Evolutionary conservation across 2,888 invertebrate genomes (phyloP), one percentile per base, ranked within the genome.

Genomic region (Chrysolina oricalcia): DNA sequence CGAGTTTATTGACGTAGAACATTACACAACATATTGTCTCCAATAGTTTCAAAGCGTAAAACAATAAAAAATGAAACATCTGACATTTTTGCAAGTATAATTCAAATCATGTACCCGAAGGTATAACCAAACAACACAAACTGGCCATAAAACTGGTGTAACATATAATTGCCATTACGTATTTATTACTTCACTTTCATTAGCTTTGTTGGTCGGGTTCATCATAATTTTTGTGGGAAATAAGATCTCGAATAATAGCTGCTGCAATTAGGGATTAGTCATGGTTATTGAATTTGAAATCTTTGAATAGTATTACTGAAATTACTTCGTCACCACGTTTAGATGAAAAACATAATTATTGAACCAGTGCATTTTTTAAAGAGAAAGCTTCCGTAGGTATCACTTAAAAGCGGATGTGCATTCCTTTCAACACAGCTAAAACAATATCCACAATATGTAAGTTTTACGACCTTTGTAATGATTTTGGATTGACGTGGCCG

Each of bases 121-220:
- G 15, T 46, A 35, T 59, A 27, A 27, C 9, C 13, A 35, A 23
- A 59, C 27, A 59, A 59, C 27, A 10, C 19, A 23, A n/a, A 59
- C 27, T 27, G 59, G 15, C 1, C 21, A 23, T 23, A 23, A 56
- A 56, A 59, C 59, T 59, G 35, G 59, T 59, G 59, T 59, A 71
- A 46, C 19, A 23, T 19, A 41, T 35, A 53, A 43, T 65, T 41
- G 48, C 64, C 23, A 71, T 71, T 71, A 48, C 48, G 27, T 21
- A 21, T 50, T 3, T 46, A 41, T 71, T 71, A 62, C 71, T 50
- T 71, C 64, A 71, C 71, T 71, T 71, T 65, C 50, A 65, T 65
- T 71, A 35, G 64, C 48, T 41, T 50, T 46, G 65, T 53, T 17
- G 50, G 43, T 21, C 63, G 65, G 71, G 71, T 67, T 67, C 10